Percentiles rank a stretch among this genome's conserved stretches.
Evolutionary conservation across 2,797 vertebrate species (phyloP).

Genomic region (Nothura maculosa): DNA sequence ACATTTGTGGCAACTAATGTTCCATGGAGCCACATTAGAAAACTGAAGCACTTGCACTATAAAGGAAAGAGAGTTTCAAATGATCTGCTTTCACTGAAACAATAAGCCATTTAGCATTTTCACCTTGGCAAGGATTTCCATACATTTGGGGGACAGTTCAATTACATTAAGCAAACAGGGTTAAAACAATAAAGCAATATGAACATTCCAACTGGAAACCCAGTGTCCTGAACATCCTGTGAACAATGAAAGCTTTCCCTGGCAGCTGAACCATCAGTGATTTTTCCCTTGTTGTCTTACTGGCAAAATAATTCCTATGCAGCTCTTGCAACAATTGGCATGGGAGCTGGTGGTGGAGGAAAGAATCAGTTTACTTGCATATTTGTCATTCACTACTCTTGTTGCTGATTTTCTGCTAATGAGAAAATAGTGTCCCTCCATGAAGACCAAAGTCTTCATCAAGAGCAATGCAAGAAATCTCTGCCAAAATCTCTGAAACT

Average conservation of each 20-base stretch:
- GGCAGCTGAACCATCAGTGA: neutral
- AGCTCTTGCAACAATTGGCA: neutral
- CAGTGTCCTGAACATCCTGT: neutral
- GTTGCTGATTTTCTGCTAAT: neutral
- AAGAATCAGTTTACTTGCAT: neutral
- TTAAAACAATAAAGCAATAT: conserved; percentile 20
- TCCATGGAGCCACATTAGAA: neutral
- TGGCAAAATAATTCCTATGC: neutral
- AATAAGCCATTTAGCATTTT: conserved; percentile 47
- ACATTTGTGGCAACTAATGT: conserved; percentile 28
- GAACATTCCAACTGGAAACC: neutral
- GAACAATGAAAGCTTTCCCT: neutral
- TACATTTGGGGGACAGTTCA: neutral
- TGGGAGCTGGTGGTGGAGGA: neutral
- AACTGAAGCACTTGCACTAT: conserved; percentile 42
- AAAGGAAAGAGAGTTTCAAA: conserved; percentile 25
- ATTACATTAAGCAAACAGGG: neutral
- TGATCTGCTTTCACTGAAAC: conserved; percentile 37
- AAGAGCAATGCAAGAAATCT: neutral
- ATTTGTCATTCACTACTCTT: neutral
- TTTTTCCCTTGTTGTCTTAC: conserved; percentile 11
- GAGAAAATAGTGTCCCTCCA: neutral
- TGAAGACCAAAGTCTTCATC: neutral
- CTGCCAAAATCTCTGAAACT: conserved; percentile 15
- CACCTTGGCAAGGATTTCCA: conserved; percentile 1